Evolutionary conservation across 2,797 vertebrate genomes (phyloP).

Genomic region (Platyrinchus mystaceus): DNA sequence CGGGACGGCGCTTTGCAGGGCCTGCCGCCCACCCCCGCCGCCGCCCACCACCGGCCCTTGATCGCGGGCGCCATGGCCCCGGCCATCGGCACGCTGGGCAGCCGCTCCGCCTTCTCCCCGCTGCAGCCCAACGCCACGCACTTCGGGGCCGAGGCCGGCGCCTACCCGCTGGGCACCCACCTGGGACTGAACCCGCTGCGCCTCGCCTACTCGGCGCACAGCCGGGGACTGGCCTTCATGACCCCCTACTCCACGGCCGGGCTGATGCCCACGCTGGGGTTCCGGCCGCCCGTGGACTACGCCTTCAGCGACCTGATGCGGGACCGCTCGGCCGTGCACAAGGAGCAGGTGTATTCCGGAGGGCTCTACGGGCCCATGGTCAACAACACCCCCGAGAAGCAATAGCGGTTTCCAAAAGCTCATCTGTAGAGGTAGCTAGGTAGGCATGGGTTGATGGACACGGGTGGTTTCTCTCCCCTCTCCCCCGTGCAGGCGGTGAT

Average conservation of each 20-base stretch:
- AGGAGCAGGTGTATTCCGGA: constrained; percentile 89
- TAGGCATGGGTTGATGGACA: neutral
- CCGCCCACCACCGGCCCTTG: constrained; percentile 85
- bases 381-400: constrained; percentile 94
- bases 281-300: constrained; percentile 98
- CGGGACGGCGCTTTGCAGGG: constrained; percentile 72
- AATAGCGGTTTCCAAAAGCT: constrained; percentile 74
- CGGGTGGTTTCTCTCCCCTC: neutral
- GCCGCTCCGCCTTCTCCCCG: constrained; percentile 95
- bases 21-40: constrained; percentile 75
- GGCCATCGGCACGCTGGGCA: constrained; percentile 85
- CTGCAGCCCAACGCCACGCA: constrained; percentile 93
- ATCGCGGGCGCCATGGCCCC: constrained; percentile 91
- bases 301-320: constrained; percentile 98
- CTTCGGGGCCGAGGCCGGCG: constrained; percentile 88
- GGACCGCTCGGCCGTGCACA: constrained; percentile 94
- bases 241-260: constrained; percentile 95
- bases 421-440: neutral
- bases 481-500: neutral
- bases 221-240: constrained; percentile 98
- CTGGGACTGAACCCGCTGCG: constrained; percentile 94
- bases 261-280: constrained; percentile 94
- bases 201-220: constrained; percentile 96
- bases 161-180: constrained; percentile 89
- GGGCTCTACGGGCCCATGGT: constrained; percentile 94